Evolutionary conservation across 2,113 vertebrate species (phyloP).

Genomic region (Salvelinus sp.): DNA sequence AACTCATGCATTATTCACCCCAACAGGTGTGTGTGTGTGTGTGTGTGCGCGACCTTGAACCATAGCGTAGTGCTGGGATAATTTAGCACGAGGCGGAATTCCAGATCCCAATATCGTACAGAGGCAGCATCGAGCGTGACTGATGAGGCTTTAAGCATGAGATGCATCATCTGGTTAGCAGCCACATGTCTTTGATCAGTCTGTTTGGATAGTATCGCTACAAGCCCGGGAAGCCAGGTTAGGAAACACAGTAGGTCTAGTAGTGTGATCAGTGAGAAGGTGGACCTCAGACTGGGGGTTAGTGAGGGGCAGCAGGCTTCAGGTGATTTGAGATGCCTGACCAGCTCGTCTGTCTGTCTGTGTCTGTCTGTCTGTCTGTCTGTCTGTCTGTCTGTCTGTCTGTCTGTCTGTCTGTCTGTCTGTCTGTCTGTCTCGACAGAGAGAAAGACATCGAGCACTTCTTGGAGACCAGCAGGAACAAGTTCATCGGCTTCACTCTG

Average conservation of each 20-base stretch:
- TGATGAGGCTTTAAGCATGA: conserved; percentile 33
- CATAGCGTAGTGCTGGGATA: not conserved
- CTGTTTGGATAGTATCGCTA: not conserved
- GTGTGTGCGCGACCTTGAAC: not conserved
- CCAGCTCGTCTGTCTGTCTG: not conserved
- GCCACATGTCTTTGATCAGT: not conserved
- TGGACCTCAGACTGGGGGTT: not conserved
- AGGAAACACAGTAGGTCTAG: too few relatives aligned
- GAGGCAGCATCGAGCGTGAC: conserved; percentile 28
- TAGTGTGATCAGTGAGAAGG: not conserved
- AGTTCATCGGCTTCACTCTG: conserved; percentile 96
- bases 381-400: not conserved
- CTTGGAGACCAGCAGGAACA: conserved; percentile 93
- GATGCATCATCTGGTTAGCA: not conserved
- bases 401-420: not conserved
- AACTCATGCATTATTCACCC: conserved; percentile 18
- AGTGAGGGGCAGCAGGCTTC: not conserved
- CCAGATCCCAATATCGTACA: not conserved
- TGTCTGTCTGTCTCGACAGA: conserved; percentile 67
- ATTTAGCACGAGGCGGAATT: not conserved
- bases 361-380: not conserved
- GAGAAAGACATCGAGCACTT: conserved; percentile 98
- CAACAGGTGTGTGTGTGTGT: not conserved
- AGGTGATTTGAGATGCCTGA: not conserved
- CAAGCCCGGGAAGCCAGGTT: too few relatives aligned